Base-by-base conservation (phyloP, 1,140 invertebrate genomes). In the Calosoma granatense region DNA sequence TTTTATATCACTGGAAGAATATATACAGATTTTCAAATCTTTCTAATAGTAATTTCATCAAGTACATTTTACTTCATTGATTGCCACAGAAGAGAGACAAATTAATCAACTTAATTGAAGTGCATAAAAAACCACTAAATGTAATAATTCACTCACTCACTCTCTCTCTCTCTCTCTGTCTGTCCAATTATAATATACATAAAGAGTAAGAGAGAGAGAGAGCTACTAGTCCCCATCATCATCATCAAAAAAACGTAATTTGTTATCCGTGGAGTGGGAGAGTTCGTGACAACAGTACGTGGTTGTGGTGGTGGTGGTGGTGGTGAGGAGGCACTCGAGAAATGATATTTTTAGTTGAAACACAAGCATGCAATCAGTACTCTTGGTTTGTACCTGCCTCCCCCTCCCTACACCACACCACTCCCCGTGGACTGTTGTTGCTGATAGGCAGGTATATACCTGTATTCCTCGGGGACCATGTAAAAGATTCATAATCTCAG, bases 401-500 rank as follows among this genome's bases (percentile, higher is more conserved):
- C 26, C 26, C 26, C 26, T 36, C n/a, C 9, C 41, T 17, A 3
- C 41, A 9, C 4, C 41, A 11, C 15, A 17, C 41, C 15, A 4
- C 41, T 47, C 41, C 17, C 41, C 6, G 17, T 47, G 26, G 26
- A n/a, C n/a, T n/a, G n/a, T n/a, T n/a, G n/a, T n/a, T n/a, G n/a
- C n/a, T n/a, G n/a, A 36, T n/a, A 60, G 55, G 54, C 58, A 57
- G 58, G 53, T 59, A 61, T 66, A 64, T 63, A 63, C 67, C 65
- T 65, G 65, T 68, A 68, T 66, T 67, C 67, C 63, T 56, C 30
- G n/a, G 57, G 64, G 67, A 65, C 52, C 57, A 63, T 56, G 62
- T 67, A 67, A 66, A 69, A 69, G 65, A 69, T 66, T 67, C 65
- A 67, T 69, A 67, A 68, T 67, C 63, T 57, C 54, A 66, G 67